phyloP scores from a whole-genome alignment of 2,888 invertebrate species.

The Polymixis flavicincta region DNA sequence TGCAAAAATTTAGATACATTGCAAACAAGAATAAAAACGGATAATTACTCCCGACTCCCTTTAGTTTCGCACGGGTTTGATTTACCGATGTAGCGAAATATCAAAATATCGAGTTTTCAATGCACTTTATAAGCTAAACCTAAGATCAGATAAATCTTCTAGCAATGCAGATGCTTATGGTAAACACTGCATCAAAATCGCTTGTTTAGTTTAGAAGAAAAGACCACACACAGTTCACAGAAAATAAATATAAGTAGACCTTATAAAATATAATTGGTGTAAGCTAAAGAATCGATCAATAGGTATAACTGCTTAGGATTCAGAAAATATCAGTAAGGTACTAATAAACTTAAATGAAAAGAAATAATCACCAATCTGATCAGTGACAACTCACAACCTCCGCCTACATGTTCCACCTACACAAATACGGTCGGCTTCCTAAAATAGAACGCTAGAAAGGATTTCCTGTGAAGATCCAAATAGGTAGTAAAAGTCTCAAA shows the following conservation, averaged over 20 bases:
- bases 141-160: not conserved
- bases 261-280: too few species aligned
- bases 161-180: too few species aligned
- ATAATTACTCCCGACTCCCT: too few species aligned
- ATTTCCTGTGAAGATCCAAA: constrained; percentile 47
- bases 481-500: constrained; percentile 17
- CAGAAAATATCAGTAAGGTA: not conserved
- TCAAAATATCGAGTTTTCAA: not conserved
- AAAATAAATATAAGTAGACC: too few species aligned
- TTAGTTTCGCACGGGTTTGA: not conserved
- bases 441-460: constrained; percentile 56
- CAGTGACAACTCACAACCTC: constrained; percentile 37
- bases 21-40: not conserved
- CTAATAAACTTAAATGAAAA: constrained; percentile 31
- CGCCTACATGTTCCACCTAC: constrained; percentile 59
- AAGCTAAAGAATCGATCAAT: not conserved
- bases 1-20: constrained; percentile 5
- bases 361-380: constrained; percentile 39
- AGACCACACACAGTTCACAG: not conserved
- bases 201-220: not conserved
- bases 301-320: not conserved
- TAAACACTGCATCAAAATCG: not conserved
- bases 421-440: constrained; percentile 40
- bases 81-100: not conserved
- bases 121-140: fast-evolving